Base-by-base conservation (phyloP, 2,888 invertebrate genomes). In the Sinotaia quadrata region DNA sequence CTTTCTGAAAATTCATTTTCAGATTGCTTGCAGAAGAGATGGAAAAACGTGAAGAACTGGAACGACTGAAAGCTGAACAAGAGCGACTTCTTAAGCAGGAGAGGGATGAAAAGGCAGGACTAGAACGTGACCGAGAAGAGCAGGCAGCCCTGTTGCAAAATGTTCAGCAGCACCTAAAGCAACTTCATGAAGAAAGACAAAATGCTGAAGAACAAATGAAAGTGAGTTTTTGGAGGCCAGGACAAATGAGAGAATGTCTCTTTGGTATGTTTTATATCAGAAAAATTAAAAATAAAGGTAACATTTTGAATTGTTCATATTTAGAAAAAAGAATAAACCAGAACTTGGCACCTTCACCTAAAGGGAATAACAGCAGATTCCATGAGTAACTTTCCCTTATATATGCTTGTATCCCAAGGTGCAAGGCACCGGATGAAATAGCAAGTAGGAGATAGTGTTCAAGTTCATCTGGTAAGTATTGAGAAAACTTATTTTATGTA, bases 31-130 rank as follows among this genome's bases (percentile, higher is more conserved):
- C 93, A 60, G 94, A 95, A 89, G 95, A 95, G 89, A 94, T 94
- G 93, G 94, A 94, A 80, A 93, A 92, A 83, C 88, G 94, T 75
- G 94, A 94, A 84, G 93, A 94, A 85, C 85, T 95, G 75, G 94
- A 95, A 88, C 90, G 91, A 76, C 88, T 94, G n/a, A 94, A 94
- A 87, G 91, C 91, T 81, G 94, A 94, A 87, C 94, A 94, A 82
- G 91, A 91, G 75, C 88, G 91, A 82, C 90, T 94, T 82, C 85
- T 95, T 68, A 92, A 93, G 84, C 91, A 92, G 81, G 95, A 95
- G 87, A 90, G 93, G 77, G 90, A 92, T 69, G 94, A 94, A 86
- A 89, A 94, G 60, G 91, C 91, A 76, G 93, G 93, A 77, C 93
- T 94, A 83, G 94, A 94, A 88, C 90, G 90, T 51, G 88, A 92